Conservation (phyloP, 2,797 vertebrate genomes). For the Oreochromis grahami region DNA sequence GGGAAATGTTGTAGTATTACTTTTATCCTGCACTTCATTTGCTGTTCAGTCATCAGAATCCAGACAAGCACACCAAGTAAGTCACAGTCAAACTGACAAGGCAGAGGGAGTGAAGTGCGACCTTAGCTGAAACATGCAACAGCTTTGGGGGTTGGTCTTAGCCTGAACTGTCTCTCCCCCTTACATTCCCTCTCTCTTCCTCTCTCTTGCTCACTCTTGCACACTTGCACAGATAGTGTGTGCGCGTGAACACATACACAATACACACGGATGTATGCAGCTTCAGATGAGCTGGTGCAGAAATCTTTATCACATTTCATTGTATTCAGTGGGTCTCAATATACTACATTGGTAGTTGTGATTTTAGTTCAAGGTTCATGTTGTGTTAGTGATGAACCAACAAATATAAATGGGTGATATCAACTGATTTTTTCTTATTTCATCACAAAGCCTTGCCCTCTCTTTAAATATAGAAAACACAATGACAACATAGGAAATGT, state of each 20-base stretch:
- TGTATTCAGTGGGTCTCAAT: background rate
- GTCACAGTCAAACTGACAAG: conserved; percentile 48
- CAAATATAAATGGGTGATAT: background rate
- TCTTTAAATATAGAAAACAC: background rate
- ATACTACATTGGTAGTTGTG: background rate
- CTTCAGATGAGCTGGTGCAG: background rate
- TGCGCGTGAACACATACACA: background rate
- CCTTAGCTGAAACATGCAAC: conserved; percentile 51
- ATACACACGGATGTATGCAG: background rate
- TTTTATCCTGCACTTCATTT: conserved; percentile 26
- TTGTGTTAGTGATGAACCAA: background rate
- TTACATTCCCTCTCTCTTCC: background rate
- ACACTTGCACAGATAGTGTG: background rate
- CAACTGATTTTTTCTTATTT: background rate
- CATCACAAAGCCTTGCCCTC: background rate
- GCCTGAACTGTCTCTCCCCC: background rate
- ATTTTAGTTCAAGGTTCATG: background rate
- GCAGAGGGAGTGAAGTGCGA: conserved; percentile 31
- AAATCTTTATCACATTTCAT: background rate
- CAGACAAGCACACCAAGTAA: conserved; percentile 25
- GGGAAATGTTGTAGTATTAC: background rate
- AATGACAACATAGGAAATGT: background rate
- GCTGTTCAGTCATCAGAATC: conserved; percentile 43
- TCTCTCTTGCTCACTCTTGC: background rate
- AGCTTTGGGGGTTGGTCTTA: conserved; percentile 56